phyloP scores from a whole-genome alignment of 2,888 invertebrate species.

The Drosophila fungiperda region DNA sequence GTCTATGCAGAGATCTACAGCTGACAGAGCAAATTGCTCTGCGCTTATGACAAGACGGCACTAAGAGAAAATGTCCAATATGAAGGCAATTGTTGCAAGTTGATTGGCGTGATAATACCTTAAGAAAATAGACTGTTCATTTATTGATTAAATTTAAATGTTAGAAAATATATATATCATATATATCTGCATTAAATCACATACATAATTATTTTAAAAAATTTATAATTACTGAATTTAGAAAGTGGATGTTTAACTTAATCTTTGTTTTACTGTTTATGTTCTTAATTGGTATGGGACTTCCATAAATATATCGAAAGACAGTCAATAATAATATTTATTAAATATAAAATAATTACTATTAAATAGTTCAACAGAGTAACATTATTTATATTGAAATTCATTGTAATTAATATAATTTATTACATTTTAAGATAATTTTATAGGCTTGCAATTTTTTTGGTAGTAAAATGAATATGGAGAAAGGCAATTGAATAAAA shows the following conservation, averaged over 20 bases:
- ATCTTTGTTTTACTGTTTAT: neutral
- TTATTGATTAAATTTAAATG: neutral
- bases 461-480: neutral
- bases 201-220: neutral
- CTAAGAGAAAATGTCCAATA: conserved; percentile 49
- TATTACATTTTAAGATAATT: neutral
- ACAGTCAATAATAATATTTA: neutral
- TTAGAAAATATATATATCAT: neutral
- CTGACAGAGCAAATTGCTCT: conserved; percentile 72
- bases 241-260: neutral
- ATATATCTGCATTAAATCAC: neutral
- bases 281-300: neutral
- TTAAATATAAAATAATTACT: neutral
- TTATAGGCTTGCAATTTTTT: neutral
- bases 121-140: neutral
- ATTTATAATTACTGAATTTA: neutral
- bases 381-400: neutral
- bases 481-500: neutral
- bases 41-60: conserved; percentile 70
- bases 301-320: neutral
- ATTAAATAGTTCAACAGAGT: neutral
- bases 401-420: neutral
- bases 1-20: conserved; percentile 40
- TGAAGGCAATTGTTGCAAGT: neutral
- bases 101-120: conserved; percentile 15